Base-by-base conservation (phyloP, 2,888 invertebrate genomes). In the Cerastis rubricosa region DNA sequence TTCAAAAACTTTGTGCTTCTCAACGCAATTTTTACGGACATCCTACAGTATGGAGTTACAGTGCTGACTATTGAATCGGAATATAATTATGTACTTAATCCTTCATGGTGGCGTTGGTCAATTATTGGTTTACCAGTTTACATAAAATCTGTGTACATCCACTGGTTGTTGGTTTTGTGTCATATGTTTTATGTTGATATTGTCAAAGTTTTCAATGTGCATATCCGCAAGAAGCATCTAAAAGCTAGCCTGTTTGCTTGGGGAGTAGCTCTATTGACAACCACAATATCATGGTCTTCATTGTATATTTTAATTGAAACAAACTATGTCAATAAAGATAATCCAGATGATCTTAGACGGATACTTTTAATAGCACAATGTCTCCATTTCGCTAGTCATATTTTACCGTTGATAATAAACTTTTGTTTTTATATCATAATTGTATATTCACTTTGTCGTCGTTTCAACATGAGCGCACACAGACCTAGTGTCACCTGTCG, bases 111-210 rank as follows among this genome's bases (percentile, higher is more conserved):
- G 35, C 35, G 35, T 35, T 35, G 35, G 35, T 35, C 35, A 35
- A 35, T 35, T 35, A 35, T 35, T 35, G 35, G 35, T 35, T n/a
- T 25, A 45, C 1, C 3, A 8, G 0, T 47, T 2, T 74, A 70
- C 7, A 7, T 71, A 8, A 47, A 14, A 11, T 43, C 72, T 17
- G 74, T 74, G 11, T 49, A 43, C 11, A 74, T 47, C 6, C 7
- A 73, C 12, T 74, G 72, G 72, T 71, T 74, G 29, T 19, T 73
- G 25, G 22, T 67, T 29, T 35, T 73, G 22, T 67, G 72, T 67
- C n/a, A 57, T 8, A 54, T 66, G 67, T 57, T 63, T n/a, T 63
- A 40, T 12, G 22, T 22, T 3, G 40, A 63, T 22, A 12, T 63
- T 40, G 63, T 63, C 0, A 54, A 73, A n/a, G 67, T 73, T 43